Conservation (phyloP, 2,797 vertebrate species). For the Tokudaia tokunoshimensis region DNA sequence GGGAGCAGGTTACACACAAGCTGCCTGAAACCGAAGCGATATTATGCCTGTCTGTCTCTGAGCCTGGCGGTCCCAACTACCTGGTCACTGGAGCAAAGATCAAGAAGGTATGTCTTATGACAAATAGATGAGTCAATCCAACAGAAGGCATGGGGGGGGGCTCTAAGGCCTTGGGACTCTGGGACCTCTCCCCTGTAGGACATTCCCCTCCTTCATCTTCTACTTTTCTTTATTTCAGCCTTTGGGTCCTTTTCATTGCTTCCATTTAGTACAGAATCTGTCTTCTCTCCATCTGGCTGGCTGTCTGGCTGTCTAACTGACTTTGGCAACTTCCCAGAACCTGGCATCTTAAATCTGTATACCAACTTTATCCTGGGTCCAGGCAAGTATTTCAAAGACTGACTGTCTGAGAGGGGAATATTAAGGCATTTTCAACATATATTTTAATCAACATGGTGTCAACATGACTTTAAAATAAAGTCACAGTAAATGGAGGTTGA, state of each 20-base stretch:
- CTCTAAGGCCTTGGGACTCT: neutral
- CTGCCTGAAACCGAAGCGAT: too few relatives aligned
- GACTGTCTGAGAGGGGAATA: rapidly evolving
- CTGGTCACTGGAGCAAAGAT: too few relatives aligned
- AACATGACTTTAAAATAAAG: neutral
- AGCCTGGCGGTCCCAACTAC: too few relatives aligned
- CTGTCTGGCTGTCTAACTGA: rapidly evolving
- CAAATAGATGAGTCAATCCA: neutral
- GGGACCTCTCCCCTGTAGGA: rapidly evolving
- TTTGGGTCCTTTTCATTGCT: neutral
- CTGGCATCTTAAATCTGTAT: neutral
- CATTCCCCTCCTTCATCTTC: neutral
- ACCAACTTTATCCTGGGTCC: neutral
- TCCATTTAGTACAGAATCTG: neutral
- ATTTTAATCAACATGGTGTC: neutral
- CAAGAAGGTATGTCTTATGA: neutral
- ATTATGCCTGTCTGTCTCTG: too few relatives aligned
- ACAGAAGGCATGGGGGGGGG: neutral
- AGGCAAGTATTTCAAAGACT: neutral
- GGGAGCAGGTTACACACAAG: too few relatives aligned
- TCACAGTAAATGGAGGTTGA: neutral
- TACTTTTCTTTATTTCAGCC: neutral
- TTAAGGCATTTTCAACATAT: neutral
- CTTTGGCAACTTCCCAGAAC: neutral
- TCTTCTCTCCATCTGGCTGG: neutral